Evolutionary conservation across 2,888 invertebrate species (phyloP), one percentile per base, ranked within the genome.

Genomic region (Orchestes rusci): DNA sequence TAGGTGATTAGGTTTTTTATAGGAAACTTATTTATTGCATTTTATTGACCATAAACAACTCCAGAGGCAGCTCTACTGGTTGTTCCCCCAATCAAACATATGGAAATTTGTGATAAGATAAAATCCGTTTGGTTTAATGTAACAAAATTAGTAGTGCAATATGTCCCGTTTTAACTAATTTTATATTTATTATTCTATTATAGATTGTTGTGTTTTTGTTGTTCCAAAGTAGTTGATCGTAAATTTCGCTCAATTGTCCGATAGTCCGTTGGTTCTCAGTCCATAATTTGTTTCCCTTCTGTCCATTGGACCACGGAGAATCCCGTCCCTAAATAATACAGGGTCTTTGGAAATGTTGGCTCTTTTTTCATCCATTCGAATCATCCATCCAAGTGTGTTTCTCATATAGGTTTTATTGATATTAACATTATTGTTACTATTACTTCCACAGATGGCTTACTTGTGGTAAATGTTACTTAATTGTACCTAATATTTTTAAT

Each of bases 231-330:
- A n/a, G n/a, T n/a, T n/a, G n/a, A n/a, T n/a, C n/a, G n/a, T n/a
- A n/a, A n/a, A n/a, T n/a, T n/a, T n/a, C n/a, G n/a, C n/a, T n/a
- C n/a, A n/a, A n/a, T n/a, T n/a, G n/a, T n/a, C n/a, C n/a, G n/a
- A n/a, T n/a, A n/a, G n/a, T 65, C 65, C 65, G 65, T 63, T 59
- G 65, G 65, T 66, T 64, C 66, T 56, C 55, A 62, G 66, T 66
- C 66, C 66, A 65, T 58, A 36, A 56, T 57, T 56, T 58, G 58
- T 56, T 59, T 59, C 62, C 61, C 63, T 10, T 69, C 70, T 69
- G 69, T 69, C 69, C 70, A 69, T 66, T 64, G 65, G 67, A 69
- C 68, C 66, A 65, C 65, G 68, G 67, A 68, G 66, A 63, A 61
- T 49, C 66, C 70, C 70, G 69, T 69, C 69, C 69, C 68, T 67